A percentile compares a stretch with the other conserved stretches of the same genome.
Evolutionary conservation across 2,888 invertebrate species (phyloP).

Genomic region (Lepidochitona cinerea): DNA sequence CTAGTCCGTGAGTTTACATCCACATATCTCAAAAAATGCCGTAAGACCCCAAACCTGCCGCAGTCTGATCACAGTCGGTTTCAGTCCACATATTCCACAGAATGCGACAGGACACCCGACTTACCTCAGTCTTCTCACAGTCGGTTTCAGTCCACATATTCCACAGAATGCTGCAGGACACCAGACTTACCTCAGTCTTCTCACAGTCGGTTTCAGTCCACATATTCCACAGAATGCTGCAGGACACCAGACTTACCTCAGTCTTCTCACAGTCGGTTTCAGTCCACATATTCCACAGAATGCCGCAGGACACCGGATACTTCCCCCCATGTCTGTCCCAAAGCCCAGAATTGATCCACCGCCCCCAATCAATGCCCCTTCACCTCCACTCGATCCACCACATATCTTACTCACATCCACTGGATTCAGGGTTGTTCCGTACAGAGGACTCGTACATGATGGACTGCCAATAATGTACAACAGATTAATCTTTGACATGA

Average conservation of each 20-base stretch:
- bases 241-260: constrained; percentile 62
- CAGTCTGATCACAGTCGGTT: too few relatives aligned
- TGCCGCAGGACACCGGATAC: constrained; percentile 72
- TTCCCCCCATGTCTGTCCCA: constrained; percentile 72
- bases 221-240: constrained; percentile 72
- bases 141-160: constrained; percentile 71
- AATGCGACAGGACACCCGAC: too few relatives aligned
- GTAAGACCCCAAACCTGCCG: too few relatives aligned
- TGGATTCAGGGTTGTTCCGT: constrained; percentile 68
- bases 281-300: constrained; percentile 72
- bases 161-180: constrained; percentile 73
- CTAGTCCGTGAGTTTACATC: too few relatives aligned
- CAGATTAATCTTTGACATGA: too few relatives aligned
- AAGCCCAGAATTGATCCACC: constrained; percentile 72
- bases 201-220: constrained; percentile 70
- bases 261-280: constrained; percentile 69
- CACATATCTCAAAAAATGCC: too few relatives aligned
- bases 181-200: constrained; percentile 64
- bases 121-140: constrained; percentile 64
- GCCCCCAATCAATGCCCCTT: constrained; percentile 70
- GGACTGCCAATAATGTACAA: too few relatives aligned
- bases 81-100: too few relatives aligned
- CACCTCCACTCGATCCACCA: constrained; percentile 73
- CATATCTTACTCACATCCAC: constrained; percentile 61
- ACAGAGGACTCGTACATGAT: constrained; percentile 54